Percentiles rank a stretch among this genome's conserved stretches.
Evolutionary conservation across 2,113 vertebrate species (phyloP).

Genomic region (Actenoides hombroni): DNA sequence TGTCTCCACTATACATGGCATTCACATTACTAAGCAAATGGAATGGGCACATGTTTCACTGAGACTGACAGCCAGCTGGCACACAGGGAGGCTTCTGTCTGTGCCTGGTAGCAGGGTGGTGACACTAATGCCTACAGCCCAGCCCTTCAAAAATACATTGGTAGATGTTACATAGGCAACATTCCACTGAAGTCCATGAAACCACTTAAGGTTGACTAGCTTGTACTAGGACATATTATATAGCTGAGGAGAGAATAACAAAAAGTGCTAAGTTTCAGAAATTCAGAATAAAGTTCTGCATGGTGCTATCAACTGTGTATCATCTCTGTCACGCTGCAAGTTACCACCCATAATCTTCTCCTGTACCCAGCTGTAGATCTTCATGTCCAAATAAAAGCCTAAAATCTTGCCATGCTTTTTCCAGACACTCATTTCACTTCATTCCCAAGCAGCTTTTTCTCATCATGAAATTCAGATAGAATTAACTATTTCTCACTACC

Average conservation of each 20-base stretch:
- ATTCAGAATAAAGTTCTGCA: not conserved
- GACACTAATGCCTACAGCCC: not conserved
- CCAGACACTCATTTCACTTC: not conserved
- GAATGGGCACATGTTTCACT: rapidly evolving
- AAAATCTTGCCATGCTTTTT: not conserved
- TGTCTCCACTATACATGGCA: not conserved
- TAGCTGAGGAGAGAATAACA: not conserved
- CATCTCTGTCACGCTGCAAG: not conserved
- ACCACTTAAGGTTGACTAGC: not conserved
- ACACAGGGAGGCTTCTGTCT: not conserved
- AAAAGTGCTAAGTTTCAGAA: not conserved
- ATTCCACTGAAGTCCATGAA: not conserved
- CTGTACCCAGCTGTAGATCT: not conserved
- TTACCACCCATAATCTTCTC: not conserved
- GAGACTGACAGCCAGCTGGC: not conserved
- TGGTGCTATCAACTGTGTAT: not conserved
- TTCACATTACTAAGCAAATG: not conserved
- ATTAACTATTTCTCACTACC: not conserved
- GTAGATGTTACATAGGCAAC: not conserved
- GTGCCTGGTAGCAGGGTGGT: too few relatives aligned
- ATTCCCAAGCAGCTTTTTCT: not conserved
- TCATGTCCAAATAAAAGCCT: rapidly evolving
- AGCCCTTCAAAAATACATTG: not conserved
- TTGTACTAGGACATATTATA: not conserved
- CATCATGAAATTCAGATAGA: not conserved